These are phyloP conservation scores for Coelopa frigida DNA, from an alignment of 1,140 invertebrate species.

Conservation along the genomic window DNA sequence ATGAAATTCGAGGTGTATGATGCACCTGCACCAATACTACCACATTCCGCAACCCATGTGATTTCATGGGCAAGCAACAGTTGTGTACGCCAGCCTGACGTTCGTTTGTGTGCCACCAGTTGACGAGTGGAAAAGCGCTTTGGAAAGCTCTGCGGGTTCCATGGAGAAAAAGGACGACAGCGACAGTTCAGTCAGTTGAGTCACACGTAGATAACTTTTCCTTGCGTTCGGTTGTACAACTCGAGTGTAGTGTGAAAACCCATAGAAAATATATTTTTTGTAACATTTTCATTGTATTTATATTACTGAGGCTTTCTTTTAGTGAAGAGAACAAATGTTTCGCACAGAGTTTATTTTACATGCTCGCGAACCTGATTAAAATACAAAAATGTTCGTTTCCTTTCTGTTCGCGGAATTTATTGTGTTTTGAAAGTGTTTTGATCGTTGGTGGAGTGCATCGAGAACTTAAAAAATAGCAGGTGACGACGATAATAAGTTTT, in stretches of 20 bases:
- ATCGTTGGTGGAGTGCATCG: no score
- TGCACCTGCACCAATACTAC: no score
- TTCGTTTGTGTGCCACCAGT: no score
- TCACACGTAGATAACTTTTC: conserved; percentile 13
- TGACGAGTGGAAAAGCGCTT: no score
- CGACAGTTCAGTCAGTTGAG: conserved; percentile 8
- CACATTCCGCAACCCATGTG: no score
- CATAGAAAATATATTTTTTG: background rate
- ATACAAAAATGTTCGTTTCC: background rate
- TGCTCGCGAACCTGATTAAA: conserved; percentile 15
- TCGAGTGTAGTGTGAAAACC: conserved; percentile 5
- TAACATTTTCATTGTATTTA: background rate
- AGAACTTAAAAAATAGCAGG: background rate
- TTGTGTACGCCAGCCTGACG: no score
- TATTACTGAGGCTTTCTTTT: background rate
- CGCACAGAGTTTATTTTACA: conserved; percentile 11
- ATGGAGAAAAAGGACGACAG: conserved; percentile 3
- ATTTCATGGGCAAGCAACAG: no score
- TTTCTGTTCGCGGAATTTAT: background rate
- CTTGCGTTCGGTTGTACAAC: conserved; percentile 7
- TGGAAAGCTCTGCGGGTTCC: no score
- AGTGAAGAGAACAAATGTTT: conserved; percentile 13
- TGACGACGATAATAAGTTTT: background rate
- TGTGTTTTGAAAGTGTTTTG: no score
- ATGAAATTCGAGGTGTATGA: no score